Evolutionary conservation across 2,888 invertebrate genomes (phyloP).

Genomic region (Syrphus vitripennis): DNA sequence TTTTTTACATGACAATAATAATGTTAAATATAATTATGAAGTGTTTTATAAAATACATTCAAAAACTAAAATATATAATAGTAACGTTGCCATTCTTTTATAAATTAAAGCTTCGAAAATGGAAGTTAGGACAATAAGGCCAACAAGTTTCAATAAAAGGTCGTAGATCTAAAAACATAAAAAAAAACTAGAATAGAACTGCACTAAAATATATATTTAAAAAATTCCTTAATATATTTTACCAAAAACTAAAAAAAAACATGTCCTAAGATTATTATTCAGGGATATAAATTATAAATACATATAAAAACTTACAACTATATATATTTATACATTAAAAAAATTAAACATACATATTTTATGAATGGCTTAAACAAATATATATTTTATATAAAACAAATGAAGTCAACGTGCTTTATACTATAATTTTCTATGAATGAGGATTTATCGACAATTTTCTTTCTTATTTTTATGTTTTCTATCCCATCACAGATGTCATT

Average conservation of each 20-base stretch:
- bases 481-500: neutral
- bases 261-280: neutral
- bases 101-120: neutral
- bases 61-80: conserved; percentile 1
- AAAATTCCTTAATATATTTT: neutral
- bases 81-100: neutral
- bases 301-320: neutral
- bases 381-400: neutral
- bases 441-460: neutral
- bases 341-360: neutral
- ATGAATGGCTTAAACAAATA: neutral
- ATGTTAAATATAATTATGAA: neutral
- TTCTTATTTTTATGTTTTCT: neutral
- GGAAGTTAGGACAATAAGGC: conserved; percentile 1
- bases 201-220: neutral
- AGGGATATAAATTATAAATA: conserved; percentile 12
- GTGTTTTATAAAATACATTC: neutral
- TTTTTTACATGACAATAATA: neutral
- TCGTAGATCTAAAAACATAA: neutral
- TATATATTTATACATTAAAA: neutral
- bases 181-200: neutral
- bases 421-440: neutral
- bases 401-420: neutral
- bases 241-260: neutral
- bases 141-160: neutral